Conservation (phyloP, 2,113 vertebrate genomes). For the Trogon melanurus region DNA sequence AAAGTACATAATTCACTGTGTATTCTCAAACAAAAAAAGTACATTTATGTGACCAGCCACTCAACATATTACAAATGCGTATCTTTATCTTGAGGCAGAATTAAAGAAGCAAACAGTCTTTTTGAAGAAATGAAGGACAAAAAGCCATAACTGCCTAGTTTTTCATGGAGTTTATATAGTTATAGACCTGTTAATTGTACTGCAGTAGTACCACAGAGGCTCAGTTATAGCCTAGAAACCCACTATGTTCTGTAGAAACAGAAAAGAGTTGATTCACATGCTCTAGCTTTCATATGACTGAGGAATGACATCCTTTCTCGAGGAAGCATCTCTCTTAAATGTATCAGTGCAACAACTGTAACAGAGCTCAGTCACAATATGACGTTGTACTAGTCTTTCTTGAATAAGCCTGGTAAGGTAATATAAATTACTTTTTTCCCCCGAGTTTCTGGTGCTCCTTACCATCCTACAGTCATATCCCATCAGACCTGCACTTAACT, state of each 20-base stretch:
- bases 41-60: neutral
- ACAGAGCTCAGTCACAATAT: neutral
- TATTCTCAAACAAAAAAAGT: neutral
- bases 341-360: neutral
- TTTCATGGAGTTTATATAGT: neutral
- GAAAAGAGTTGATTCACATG: neutral
- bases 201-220: neutral
- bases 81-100: neutral
- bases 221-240: neutral
- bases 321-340: neutral
- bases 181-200: neutral
- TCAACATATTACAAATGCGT: neutral
- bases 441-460: neutral
- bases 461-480: neutral
- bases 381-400: neutral
- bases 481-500: neutral
- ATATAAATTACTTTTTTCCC: neutral
- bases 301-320: neutral
- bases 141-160: neutral
- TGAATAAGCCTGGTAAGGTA: neutral
- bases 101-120: neutral
- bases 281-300: neutral
- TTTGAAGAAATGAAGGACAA: neutral
- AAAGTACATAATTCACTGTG: neutral
- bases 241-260: neutral